Percentiles rank a stretch among this genome's conserved stretches.
phyloP scores from a whole-genome alignment of 2,797 vertebrate species.

The Lindbergichthys nudifrons region DNA sequence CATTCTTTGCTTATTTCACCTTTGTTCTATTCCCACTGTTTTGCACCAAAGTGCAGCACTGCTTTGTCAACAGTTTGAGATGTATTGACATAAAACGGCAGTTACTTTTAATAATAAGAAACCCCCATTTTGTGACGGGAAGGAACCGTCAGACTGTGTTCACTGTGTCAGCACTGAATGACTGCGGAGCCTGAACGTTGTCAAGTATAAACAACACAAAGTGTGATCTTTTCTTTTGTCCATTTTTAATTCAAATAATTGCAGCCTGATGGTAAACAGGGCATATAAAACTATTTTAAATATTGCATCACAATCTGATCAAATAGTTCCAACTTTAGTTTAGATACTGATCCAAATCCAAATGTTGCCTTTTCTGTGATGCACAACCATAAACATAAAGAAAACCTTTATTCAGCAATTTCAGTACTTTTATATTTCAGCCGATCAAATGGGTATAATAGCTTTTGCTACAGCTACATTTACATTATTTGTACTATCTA shows the following conservation, averaged over 20 bases:
- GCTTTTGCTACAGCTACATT: conserved; percentile 35
- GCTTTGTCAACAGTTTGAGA: conserved; percentile 27
- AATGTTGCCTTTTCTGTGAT: conserved; percentile 21
- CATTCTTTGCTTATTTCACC: background rate
- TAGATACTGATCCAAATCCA: conserved; percentile 22
- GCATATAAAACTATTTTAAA: conserved; percentile 10
- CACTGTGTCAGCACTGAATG: conserved; percentile 42
- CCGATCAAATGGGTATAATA: conserved; percentile 49
- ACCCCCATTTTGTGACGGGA: conserved; percentile 54
- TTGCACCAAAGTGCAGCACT: conserved; percentile 1
- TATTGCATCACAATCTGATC: conserved; percentile 30
- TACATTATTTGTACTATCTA: conserved; percentile 50
- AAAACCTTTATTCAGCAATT: conserved; percentile 37
- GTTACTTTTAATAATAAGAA: conserved; percentile 43
- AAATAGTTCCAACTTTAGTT: conserved; percentile 15
- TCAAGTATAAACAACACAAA: conserved; percentile 41
- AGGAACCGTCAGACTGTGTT: conserved; percentile 56
- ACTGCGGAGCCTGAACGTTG: conserved; percentile 28
- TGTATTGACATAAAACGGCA: conserved; percentile 29
- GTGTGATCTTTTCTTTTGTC: conserved; percentile 28
- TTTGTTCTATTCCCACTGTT: background rate
- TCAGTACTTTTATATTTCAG: conserved; percentile 38
- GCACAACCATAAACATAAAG: conserved; percentile 17
- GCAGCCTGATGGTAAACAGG: conserved; percentile 29
- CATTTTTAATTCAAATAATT: conserved; percentile 13